Base-by-base conservation (phyloP, 2,113 vertebrate genomes). In the Acinonyx jubatus region DNA sequence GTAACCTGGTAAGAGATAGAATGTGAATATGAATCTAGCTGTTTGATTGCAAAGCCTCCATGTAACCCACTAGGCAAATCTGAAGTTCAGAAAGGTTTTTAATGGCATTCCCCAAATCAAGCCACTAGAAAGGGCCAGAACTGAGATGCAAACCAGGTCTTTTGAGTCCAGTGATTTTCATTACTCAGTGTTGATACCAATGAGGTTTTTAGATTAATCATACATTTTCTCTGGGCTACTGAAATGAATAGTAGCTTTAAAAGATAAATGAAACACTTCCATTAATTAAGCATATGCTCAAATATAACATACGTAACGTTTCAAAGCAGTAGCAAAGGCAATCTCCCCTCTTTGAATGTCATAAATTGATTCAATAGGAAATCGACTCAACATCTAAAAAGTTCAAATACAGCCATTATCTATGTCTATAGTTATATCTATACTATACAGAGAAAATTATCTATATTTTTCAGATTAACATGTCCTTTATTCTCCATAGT, bases 291-390 rank as follows among this genome's bases (percentile, higher is more conserved):
- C 7, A 79, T 52, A 78, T 83, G 41, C 48, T 89, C 41, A 90
- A 78, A 79, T 57, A 66, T 10, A 88, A 68, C 19, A 69, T 31
- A 73, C 12, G 68, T 66, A 89, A 45, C 27, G 48, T n/a, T 21
- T 63, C 89, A 90, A 96, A 69, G 36, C 14, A 55, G 36, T 41
- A 89, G 65, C 5, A 73, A 89, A 86, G 15, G 41, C 80, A 68
- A 57, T n/a, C 68, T 74, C 41, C 61, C 36, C 12, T 86, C 57
- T 45, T 29, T 71, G 10, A 76, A 36, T 65, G 38, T 80, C 55
- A 97, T 82, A 81, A 93, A 91, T 69, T 69, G 16, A 85, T 63
- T 95, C 41, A 88, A 3, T 88, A 61, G 19, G 19, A 71, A 91
- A 89, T 69, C 16, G 38, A 65, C 5, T 4, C 13, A 65, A 27